phyloP scores from a whole-genome alignment of 2,113 vertebrate genomes.

The Illadopsis cleaveri region DNA sequence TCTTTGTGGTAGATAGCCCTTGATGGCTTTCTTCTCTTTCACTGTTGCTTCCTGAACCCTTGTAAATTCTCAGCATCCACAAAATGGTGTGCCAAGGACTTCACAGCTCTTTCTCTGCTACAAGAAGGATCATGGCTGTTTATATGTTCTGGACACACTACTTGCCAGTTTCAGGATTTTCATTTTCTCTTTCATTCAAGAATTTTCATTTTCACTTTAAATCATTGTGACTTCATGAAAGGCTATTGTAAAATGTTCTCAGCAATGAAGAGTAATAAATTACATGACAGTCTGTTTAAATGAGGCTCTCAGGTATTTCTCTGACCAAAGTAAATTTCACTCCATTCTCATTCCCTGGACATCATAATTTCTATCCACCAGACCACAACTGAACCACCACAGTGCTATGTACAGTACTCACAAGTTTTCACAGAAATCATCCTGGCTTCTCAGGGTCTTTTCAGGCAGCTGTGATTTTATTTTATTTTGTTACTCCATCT shows the following conservation, averaged over 20 bases:
- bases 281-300: neutral
- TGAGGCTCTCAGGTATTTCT: neutral
- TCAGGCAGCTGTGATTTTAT: neutral
- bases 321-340: neutral
- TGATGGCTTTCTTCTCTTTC: neutral
- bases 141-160: neutral
- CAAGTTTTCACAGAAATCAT: neutral
- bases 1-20: neutral
- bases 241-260: neutral
- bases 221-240: neutral
- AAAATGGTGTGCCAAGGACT: neutral
- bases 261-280: neutral
- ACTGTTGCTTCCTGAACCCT: neutral
- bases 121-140: fast-evolving
- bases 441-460: neutral
- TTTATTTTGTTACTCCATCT: neutral
- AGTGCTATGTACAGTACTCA: neutral
- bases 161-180: neutral
- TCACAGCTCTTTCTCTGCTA: neutral
- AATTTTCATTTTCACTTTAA: neutral
- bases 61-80: neutral
- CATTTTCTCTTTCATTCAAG: neutral
- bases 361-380: neutral
- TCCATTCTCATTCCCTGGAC: neutral
- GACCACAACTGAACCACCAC: neutral